Base-by-base conservation (phyloP, 2,797 vertebrate genomes). In the Alfaro cultratus region DNA sequence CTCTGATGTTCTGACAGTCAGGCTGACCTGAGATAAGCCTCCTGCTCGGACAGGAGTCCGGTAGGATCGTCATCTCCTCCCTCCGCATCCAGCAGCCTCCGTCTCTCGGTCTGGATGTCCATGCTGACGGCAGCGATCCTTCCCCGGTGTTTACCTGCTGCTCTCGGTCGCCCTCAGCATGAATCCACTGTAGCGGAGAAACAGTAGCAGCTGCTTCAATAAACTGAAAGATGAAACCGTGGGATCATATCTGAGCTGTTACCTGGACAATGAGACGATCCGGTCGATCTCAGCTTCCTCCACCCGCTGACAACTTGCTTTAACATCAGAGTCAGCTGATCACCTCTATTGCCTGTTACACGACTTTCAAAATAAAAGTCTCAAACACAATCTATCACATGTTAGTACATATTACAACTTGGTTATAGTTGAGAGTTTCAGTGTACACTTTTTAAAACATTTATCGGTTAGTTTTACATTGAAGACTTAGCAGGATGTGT, bases 11-110 rank as follows among this genome's bases (percentile, higher is more conserved):
- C 1, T 62, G 8, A 3, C 5, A 1, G 64, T 29, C 34, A 8
- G 6, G 60, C 80, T 92, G 73, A 96, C 96, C 95, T 93, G 43
- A 96, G 87, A 41, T 96, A 96, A 1, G 86, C 83, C 1, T 95
- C 92, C 73, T 95, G 94, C 79, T 95, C 94, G 0, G 93, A 89
- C 29, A 91, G 68, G 62, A 91, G 88, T 21, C 89, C 92, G 0
- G 82, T 41, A 0, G 84, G 86, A 8, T 82, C 84, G 7, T 87
- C 86, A 2, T 88, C 85, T 53, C 75, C 87, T 1, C 75, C 88
- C 26, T 91, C 90, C 29, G 55, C 85, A 29, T 92, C 90, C 92
- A 96, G 83, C 68, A 96, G 92, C 78, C 94, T 88, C n/a, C 88
- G 93, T 57, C 91, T 88, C 86, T 96, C 95, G 26, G 67, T 71